Evolutionary conservation across 2,113 vertebrate genomes (phyloP), one percentile per base, ranked within the genome.

Genomic region (Meles meles): DNA sequence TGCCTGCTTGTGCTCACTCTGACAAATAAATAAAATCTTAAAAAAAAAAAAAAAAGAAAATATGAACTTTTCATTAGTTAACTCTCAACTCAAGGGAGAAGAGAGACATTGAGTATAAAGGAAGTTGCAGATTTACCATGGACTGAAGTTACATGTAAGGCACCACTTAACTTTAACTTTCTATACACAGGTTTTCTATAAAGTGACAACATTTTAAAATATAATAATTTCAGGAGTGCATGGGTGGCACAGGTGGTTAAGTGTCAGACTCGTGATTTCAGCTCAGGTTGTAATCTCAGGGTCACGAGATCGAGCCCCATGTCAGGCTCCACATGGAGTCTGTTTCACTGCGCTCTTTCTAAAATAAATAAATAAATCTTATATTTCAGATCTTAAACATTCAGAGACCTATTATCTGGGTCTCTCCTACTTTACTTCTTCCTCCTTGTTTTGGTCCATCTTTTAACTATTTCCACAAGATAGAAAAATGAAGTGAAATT

Each of bases 401-500:
- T 84, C 61, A 85, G 63, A 85, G 34, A 80, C 5, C 49, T 67
- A 52, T n/a, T 34, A 88, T 79, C 47, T 82, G 49, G 69, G 23
- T 95, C 65, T 96, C n/a, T 92, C 77, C 44, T 86, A 34, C 20
- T 95, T 90, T 42, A 74, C 20, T 39, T 85, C 9, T 2, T 44
- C 18, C n/a, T 80, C 80, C 31, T 86, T 67, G 27, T 85, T 49
- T 47, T 77, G 20, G 55, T 34, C 5, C 34, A 87, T 87, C 57
- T 90, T 97, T 93, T 76, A 81, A 87, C 61, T 67, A 93, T 81
- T 97, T 93, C 93, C 31, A 59, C 37, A 80, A 90, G 29, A 39
- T 74, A 25, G 27, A 52, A 92, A 92, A 88, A 84, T 10, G 44
- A 96, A 31, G 21, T 69, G 25, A 72, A 85, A 90, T 39, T 80